Percentiles rank a stretch among this genome's conserved stretches.
Conservation (phyloP, 2,797 vertebrate genomes). For the Leontocebus nigricollis region DNA sequence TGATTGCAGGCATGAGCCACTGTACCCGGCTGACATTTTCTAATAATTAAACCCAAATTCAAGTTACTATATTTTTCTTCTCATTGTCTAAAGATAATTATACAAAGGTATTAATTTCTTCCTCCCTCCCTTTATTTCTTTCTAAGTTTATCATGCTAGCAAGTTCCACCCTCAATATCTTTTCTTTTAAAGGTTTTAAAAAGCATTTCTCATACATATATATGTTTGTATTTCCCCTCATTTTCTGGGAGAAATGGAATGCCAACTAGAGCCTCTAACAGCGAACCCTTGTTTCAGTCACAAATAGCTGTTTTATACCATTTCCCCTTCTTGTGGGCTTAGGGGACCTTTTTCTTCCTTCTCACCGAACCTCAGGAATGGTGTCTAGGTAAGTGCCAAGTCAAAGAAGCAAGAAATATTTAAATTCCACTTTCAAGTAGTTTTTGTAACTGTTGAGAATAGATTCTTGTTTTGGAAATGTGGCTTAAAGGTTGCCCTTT, state of each 20-base stretch:
- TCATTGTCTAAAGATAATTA: not conserved
- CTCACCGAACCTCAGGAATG: constrained; percentile 59
- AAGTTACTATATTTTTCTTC: not conserved
- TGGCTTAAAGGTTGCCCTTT: constrained; percentile 25
- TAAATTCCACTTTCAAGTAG: not conserved
- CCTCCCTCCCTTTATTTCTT: not conserved
- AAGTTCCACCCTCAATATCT: not conserved
- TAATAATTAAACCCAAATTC: constrained; percentile 42
- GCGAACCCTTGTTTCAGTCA: constrained; percentile 54
- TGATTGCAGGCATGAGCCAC: not conserved
- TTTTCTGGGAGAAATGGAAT: not conserved
- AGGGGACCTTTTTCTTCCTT: constrained; percentile 43
- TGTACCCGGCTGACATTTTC: not conserved
- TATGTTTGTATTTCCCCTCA: not conserved
- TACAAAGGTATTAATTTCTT: not conserved
- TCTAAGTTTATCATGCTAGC: not conserved
- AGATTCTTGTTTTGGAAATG: constrained; percentile 42
- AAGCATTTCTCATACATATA: not conserved
- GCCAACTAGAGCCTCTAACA: constrained; percentile 21
- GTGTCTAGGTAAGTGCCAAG: constrained; percentile 53
- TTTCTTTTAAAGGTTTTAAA: not conserved
- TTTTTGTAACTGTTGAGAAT: constrained; percentile 18
- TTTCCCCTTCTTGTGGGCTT: not conserved
- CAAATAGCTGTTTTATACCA: constrained; percentile 46
- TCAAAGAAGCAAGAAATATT: constrained; percentile 51